phyloP scores from a whole-genome alignment of 2,113 vertebrate genomes.

The Alethe castanea region DNA sequence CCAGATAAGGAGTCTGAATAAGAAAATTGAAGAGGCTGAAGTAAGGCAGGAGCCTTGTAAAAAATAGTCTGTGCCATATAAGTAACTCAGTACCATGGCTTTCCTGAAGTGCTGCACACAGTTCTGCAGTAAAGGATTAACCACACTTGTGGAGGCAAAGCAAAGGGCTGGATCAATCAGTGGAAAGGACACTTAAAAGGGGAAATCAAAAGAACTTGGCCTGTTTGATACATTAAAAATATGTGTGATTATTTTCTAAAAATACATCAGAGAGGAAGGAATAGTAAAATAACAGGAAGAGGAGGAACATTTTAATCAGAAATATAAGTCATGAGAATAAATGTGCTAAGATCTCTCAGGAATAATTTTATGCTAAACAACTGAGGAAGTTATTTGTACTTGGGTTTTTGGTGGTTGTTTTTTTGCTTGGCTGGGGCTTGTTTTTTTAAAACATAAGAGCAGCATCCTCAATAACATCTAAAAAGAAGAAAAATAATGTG shows the following conservation, averaged over 20 bases:
- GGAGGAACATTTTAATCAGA: slow-evolving; percentile 26
- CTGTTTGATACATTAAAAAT: neutral
- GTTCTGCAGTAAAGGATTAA: neutral
- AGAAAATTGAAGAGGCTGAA: neutral
- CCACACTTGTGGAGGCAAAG: neutral
- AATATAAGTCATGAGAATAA: slow-evolving; percentile 33
- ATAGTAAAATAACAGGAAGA: slow-evolving; percentile 39
- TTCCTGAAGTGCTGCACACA: neutral
- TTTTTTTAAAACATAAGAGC: neutral
- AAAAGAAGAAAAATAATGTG: neutral
- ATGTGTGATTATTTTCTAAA: slow-evolving; percentile 19
- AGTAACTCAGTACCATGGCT: neutral
- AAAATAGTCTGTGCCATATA: neutral
- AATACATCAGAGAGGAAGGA: slow-evolving; percentile 49
- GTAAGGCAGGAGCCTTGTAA: neutral
- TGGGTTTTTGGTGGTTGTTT: neutral
- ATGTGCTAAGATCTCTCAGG: neutral
- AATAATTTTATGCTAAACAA: slow-evolving; percentile 31
- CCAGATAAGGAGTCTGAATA: neutral
- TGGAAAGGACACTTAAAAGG: neutral
- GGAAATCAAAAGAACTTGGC: neutral
- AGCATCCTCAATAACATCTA: neutral
- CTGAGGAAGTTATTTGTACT: neutral
- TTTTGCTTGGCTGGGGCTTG: neutral
- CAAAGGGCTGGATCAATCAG: neutral